Conservation (phyloP, 64 coral and sea anemone species). For the Montipora sp. region DNA sequence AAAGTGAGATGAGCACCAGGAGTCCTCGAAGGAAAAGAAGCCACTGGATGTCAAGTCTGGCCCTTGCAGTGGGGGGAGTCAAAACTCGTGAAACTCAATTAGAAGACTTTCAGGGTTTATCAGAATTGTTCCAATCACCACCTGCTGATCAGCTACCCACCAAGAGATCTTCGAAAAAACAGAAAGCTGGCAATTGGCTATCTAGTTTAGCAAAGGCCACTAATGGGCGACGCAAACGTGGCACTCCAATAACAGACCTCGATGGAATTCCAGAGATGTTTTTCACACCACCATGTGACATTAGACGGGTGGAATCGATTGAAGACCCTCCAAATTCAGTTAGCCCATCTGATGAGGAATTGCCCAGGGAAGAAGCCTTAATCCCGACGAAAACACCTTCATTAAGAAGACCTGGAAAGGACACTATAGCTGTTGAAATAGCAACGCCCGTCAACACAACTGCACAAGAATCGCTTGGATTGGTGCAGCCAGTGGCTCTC, state of each 20-base stretch:
- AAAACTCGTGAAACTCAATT: slow-evolving; percentile 7
- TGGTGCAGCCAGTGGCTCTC: slow-evolving; percentile 8
- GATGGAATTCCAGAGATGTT: slow-evolving; percentile 54
- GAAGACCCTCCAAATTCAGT: background rate
- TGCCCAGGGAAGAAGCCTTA: background rate
- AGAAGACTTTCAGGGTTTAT: slow-evolving; percentile 56
- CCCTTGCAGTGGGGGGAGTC: background rate
- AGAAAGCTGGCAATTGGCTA: slow-evolving; percentile 56
- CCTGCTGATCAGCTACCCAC: background rate
- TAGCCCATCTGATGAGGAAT: background rate
- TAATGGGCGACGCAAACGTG: background rate
- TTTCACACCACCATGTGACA: slow-evolving; percentile 19
- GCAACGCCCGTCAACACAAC: background rate
- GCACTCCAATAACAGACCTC: background rate
- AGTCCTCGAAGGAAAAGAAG: background rate
- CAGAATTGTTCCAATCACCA: slow-evolving; percentile 63
- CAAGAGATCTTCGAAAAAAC: background rate
- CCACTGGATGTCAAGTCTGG: slow-evolving; percentile 24
- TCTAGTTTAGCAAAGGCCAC: slow-evolving; percentile 43
- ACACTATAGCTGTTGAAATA: background rate
- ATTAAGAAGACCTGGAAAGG: slow-evolving; percentile 21
- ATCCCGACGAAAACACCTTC: slow-evolving; percentile 39
- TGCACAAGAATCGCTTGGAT: background rate
- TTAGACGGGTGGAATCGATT: background rate
- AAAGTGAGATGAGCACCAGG: background rate